A percentile compares a stretch with the other conserved stretches of the same genome.
These are phyloP conservation scores for Morbakka virulenta DNA, from an alignment of 30 jellyfish, hydroid and myxozoan genomes.

Conservation along the genomic window DNA sequence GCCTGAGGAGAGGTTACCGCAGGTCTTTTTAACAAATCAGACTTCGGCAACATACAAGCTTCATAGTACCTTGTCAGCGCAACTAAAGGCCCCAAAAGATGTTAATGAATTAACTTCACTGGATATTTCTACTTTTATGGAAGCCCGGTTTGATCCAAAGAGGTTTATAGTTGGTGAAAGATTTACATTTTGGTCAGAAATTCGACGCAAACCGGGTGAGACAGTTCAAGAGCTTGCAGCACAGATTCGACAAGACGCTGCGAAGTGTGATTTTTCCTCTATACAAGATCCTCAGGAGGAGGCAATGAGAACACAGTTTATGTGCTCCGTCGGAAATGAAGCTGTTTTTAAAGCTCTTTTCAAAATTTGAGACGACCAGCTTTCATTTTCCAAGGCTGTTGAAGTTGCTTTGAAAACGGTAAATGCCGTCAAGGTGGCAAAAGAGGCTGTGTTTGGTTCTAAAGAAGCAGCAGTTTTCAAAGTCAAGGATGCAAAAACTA, in stretches of 20 bases:
- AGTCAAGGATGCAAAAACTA: no score
- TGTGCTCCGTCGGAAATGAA: slow-evolving; percentile 29
- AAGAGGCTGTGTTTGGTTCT: slow-evolving; percentile 13
- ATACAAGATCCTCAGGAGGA: no score
- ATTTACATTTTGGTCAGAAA: slow-evolving; percentile 36
- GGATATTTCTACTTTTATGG: slow-evolving; percentile 18
- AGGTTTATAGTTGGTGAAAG: slow-evolving; percentile 42
- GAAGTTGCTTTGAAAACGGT: slow-evolving; percentile 15
- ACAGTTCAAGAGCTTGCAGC: slow-evolving; percentile 44
- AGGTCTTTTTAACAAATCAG: slow-evolving; percentile 37
- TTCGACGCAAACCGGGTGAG: no score
- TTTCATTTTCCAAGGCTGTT: slow-evolving; percentile 17
- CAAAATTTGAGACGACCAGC: slow-evolving; percentile 6
- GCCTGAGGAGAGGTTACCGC: slow-evolving; percentile 1
- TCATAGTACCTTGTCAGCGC: slow-evolving; percentile 3
- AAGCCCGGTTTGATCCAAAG: slow-evolving; percentile 25
- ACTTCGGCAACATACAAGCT: slow-evolving; percentile 2
- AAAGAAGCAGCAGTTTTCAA: no score
- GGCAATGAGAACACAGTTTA: slow-evolving; percentile 33
- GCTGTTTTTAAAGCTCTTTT: no score
- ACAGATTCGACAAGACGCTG: slow-evolving; percentile 47
- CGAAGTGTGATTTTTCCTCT: slow-evolving; percentile 36
- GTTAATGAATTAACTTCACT: background rate
- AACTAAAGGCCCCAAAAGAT: slow-evolving; percentile 21
- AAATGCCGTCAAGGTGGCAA: slow-evolving; percentile 40